phyloP scores from a whole-genome alignment of 2,797 vertebrate genomes.

The Margarornis squamiger region DNA sequence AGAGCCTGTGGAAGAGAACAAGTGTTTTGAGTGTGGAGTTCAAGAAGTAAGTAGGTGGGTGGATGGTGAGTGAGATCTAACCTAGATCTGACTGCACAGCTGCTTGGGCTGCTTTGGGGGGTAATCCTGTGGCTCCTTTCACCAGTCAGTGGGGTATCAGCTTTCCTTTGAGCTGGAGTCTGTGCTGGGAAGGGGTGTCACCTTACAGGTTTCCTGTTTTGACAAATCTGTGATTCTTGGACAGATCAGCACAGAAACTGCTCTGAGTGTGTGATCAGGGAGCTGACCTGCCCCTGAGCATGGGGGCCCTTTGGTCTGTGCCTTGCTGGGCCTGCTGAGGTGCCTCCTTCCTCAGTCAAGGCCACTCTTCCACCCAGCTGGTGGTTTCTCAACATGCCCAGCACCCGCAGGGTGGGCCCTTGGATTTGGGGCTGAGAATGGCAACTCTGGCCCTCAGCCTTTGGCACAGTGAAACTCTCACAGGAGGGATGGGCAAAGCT shows the following conservation, averaged over 20 bases:
- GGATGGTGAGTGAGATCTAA: conserved; percentile 12
- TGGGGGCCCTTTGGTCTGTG: not conserved
- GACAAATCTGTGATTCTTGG: not conserved
- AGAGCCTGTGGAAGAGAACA: conserved; percentile 97
- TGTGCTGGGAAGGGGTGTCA: not conserved
- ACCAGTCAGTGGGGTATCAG: not conserved
- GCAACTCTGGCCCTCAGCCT: not conserved
- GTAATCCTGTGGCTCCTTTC: not conserved
- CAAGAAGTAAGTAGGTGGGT: conserved; percentile 88
- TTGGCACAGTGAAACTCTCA: not conserved
- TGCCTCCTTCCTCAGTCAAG: not conserved
- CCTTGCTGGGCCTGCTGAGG: not conserved
- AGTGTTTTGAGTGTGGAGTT: conserved; percentile 97
- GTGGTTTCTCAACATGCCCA: not conserved
- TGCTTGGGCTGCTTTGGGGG: not conserved
- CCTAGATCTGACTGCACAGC: not conserved
- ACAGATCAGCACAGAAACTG: not conserved
- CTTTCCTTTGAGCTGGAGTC: not conserved
- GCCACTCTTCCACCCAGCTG: not conserved
- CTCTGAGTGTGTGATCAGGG: not conserved
- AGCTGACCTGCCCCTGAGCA: not conserved
- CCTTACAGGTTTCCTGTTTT: not conserved
- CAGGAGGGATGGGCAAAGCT: not conserved
- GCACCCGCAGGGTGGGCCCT: not conserved
- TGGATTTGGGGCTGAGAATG: not conserved